Evolutionary conservation across 2,797 vertebrate species (phyloP), one percentile per base, ranked within the genome.

Genomic region (Poliocrania exsul): DNA sequence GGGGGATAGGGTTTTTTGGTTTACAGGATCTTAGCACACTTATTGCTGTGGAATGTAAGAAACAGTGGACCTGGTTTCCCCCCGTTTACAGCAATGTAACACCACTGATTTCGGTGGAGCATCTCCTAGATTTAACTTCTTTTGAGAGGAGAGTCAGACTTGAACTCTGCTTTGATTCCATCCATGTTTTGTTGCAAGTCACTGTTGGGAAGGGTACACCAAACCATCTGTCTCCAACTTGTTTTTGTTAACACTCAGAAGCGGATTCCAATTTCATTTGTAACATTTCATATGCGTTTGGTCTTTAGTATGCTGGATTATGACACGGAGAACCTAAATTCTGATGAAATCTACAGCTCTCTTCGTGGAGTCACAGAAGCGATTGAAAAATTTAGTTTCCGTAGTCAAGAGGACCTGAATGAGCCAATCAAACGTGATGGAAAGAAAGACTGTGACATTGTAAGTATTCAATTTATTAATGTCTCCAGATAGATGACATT

Each of bases 301-400:
- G 29, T 97, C 97, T 97, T 95, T 88, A 99, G 99, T 98, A 98
- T 99, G 99, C 98, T 99, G 98, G 99, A 99, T 97, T 99, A 99
- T 67, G 99, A 99, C 97, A 99, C 99, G 6, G 99, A 99, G 97
- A 99, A 99, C 98, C 98, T 99, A 98, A 99, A 99, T 97, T 99
- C 99, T 10, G 99, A 99, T 77, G 99, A 99, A 98, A 99, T 99
- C 98, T 99, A 99, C 97, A 99, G 99, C 97, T 99, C 99, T n/a
- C 98, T 99, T 93, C 99, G 99, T 51, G 99, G 99, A 11, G 99
- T 99, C 95, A 99, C 99, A 16, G 99, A 99, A 97, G 99, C 99
- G 14, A 99, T 99, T 94, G 99, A 99, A 97, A 99, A 99, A 96
- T 99, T 99, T 97, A 99, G 99, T 98, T 99, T 99, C 97, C 98